Percentiles rank a stretch among this genome's conserved stretches.
These are phyloP conservation scores for Lysiphlebus fabarum DNA, from an alignment of 1,140 invertebrate species.

Conservation along the genomic window DNA sequence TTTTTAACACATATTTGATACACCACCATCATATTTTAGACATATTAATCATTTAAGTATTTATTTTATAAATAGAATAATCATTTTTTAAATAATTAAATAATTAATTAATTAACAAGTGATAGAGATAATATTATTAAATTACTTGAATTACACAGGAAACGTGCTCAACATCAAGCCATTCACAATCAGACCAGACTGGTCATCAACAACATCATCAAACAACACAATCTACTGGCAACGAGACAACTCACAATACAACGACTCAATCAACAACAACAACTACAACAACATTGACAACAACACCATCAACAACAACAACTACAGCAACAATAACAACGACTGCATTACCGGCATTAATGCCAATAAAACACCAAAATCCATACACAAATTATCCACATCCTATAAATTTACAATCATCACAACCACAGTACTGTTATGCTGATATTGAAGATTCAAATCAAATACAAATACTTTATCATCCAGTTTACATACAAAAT, in stretches of 20 bases:
- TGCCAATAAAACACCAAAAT: constrained; percentile 48
- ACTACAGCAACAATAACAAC: constrained; percentile 29
- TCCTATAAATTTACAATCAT: constrained; percentile 37
- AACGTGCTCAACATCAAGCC: constrained; percentile 47
- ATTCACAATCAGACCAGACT: constrained; percentile 37
- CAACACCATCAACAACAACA: constrained; percentile 15
- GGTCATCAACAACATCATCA: constrained; percentile 35
- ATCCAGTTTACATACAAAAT: constrained; percentile 27
- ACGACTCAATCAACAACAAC: background rate
- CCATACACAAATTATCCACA: constrained; percentile 44
- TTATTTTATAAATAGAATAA: too few species aligned
- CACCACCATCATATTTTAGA: too few species aligned
- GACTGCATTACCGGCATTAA: constrained; percentile 40
- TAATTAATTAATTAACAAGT: too few species aligned
- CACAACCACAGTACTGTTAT: constrained; percentile 10
- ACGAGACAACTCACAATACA: constrained; percentile 32
- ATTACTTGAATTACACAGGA: constrained; percentile 37
- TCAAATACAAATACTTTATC: constrained; percentile 37
- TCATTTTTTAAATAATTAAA: too few species aligned
- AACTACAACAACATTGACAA: background rate
- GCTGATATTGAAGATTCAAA: constrained; percentile 19
- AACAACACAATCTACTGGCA: constrained; percentile 24
- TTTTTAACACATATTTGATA: constrained; percentile 22
- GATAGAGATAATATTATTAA: too few species aligned
- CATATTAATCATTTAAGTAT: background rate